A percentile compares a stretch with the other conserved stretches of the same genome.
These are phyloP conservation scores for Microctonus brassicae DNA, from an alignment of 2,888 invertebrate genomes.

Conservation along the genomic window DNA sequence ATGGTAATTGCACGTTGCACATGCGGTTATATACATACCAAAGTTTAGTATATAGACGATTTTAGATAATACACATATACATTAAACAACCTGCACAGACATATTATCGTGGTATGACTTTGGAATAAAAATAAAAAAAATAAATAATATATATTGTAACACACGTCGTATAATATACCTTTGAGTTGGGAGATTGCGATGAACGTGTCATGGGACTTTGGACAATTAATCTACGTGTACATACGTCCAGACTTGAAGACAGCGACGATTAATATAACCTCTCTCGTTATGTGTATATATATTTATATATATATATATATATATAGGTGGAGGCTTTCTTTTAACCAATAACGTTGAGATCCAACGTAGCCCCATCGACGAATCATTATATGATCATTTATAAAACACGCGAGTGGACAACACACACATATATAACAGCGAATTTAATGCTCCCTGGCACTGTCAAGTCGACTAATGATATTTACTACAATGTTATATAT, in stretches of 20 bases:
- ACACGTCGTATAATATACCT: conserved; percentile 30
- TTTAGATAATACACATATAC: too few species aligned
- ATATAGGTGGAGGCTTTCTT: background rate
- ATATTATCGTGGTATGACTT: conserved; percentile 10
- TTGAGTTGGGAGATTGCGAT: conserved; percentile 13
- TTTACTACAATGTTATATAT: background rate
- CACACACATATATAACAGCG: conserved; percentile 36
- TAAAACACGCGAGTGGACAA: conserved; percentile 49
- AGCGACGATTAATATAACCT: conserved; percentile 51
- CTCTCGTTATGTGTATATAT: conserved; percentile 24
- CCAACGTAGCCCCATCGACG: conserved; percentile 28
- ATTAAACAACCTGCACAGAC: background rate
- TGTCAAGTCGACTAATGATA: conserved; percentile 55
- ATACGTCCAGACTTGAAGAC: conserved; percentile 45
- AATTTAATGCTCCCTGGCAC: conserved; percentile 45
- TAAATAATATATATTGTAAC: conserved; percentile 33
- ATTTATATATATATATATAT: conserved; percentile 13
- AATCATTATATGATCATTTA: conserved; percentile 56
- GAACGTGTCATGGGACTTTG: conserved; percentile 8
- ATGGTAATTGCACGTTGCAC: conserved; percentile 11
- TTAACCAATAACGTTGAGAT: background rate
- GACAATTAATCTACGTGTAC: conserved; percentile 47
- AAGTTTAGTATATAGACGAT: too few species aligned
- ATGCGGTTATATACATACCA: conserved; percentile 17
- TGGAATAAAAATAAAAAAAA: conserved; percentile 3